Conservation (phyloP, 1,140 invertebrate species). For the Drosophila bocki region DNA sequence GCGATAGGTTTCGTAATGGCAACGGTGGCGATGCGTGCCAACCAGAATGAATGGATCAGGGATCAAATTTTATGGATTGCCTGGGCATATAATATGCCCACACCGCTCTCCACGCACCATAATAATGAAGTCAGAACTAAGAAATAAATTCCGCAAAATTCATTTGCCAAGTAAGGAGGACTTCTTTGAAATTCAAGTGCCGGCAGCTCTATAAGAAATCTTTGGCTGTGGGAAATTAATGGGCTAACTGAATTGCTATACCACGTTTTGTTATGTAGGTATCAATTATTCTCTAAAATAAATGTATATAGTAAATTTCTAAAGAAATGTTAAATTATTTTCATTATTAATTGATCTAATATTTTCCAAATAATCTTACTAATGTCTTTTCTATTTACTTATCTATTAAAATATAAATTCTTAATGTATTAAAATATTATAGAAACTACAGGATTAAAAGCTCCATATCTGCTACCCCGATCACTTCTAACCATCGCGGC, state of each 20-base stretch:
- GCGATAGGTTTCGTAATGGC: constrained; percentile 36
- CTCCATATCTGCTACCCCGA: not conserved
- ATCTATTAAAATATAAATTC: not conserved
- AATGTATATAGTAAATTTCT: not conserved
- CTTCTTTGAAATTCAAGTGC: not conserved
- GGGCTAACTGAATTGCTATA: not conserved
- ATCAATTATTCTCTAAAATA: not conserved
- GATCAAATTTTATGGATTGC: constrained; percentile 53
- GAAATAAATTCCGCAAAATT: constrained; percentile 46
- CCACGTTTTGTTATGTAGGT: not conserved
- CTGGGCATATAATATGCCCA: constrained; percentile 22
- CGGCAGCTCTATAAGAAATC: constrained; percentile 2
- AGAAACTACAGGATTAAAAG: constrained; percentile 12
- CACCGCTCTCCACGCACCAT: not conserved
- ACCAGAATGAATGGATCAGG: constrained; percentile 44
- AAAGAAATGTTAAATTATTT: too few relatives aligned
- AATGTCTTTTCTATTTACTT: not conserved
- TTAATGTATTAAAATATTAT: not conserved
- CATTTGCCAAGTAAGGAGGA: constrained; percentile 5
- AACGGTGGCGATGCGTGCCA: constrained; percentile 22
- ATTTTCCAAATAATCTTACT: not conserved
- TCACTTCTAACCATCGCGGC: not conserved
- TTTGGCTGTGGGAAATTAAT: not conserved
- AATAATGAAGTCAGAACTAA: constrained; percentile 44
- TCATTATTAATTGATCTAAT: too few relatives aligned